Evolutionary conservation across 1,140 invertebrate species (phyloP), one percentile per base, ranked within the genome.

Genomic region (Drosophila navojoa): DNA sequence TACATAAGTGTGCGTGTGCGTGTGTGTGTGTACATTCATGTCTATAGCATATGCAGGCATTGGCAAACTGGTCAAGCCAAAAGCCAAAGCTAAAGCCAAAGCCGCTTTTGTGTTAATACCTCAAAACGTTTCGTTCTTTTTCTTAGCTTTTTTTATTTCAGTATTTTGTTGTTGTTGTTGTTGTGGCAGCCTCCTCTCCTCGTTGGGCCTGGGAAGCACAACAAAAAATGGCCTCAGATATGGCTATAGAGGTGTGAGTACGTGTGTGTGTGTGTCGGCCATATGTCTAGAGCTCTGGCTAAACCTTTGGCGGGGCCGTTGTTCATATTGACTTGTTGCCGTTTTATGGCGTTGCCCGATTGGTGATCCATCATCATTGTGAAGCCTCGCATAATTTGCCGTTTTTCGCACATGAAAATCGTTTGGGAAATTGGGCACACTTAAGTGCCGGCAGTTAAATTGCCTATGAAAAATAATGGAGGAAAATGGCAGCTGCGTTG

Each of bases 81-180:
- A 68, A 29, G 27, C 27, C 5, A 29, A 29, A 29, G 27, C 27
- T 6, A 29, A 32, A 32, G 32, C 32, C 32, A 81, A 87, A 87
- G 82, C 84, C 77, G 84, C 84, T 89, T 87, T 89, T 89, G 84
- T 79, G 84, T 89, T 89, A 87, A 90, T 89, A 75, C 85, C 76
- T 90, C 66, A 79, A 86, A 86, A 61, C 32, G 38, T 54, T 67
- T 53, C 40, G 16, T n/a, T 57, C 66, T 71, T 60, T 81, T 67
- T 75, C 72, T 70, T 72, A 52, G 58, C 40, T 68, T 42, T 22
- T 13, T 67, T 15, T 15, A 38, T 40, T 22, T 55, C 29, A 53
- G n/a, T 22, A 15, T 38, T 11, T 55, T 69, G 40, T 67, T 42
- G 5, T 60, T 19, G 5, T 60, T 19, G n/a, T 45, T 38, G 16